Base-by-base conservation (phyloP, 2,113 vertebrate genomes). In the Uropsilus gracilis region DNA sequence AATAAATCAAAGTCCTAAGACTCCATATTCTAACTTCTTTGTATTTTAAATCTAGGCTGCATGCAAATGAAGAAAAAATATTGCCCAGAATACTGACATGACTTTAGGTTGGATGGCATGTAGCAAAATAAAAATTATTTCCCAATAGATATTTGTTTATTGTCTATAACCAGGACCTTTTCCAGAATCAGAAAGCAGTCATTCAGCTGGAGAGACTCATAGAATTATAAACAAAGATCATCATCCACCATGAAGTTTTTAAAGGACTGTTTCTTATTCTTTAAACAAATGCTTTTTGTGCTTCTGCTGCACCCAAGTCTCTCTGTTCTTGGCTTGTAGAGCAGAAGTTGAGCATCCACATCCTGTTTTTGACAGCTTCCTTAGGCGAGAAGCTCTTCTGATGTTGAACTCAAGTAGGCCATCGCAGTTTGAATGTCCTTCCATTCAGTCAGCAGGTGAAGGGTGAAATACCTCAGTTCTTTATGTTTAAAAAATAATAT, bases 371-470 rank as follows among this genome's bases (percentile, higher is more conserved):
- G 37, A 17, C 8, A n/a, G 13, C 37, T 91, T 92, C 50, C 55
- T 90, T 76, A 28, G n/a, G 63, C 83, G 72, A 72, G 63, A 93
- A 73, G 16, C 7, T 53, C 77, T 85, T 90, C 94, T 68, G 32
- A 63, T 44, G 90, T 68, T 57, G 24, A 86, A 20, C 24, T 83
- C 12, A 24, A 61, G n/a, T 17, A 18, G 9, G 26, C 12, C 13
- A 5, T 4, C 57, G 55, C 5, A 72, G 37, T 34, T 88, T 77
- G 39, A 2, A 46, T 16, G 6, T 76, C 10, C 18, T 92, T 48
- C 61, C 20, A 53, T 22, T 80, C 39, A 72, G 22, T 80, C 71
- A 61, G n/a, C 30, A 85, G 22, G 11, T 11, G 16, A 69, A 78
- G 22, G 66, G 61, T 32, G 17, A 75, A 76, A 30, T 46, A 28